These are phyloP conservation scores for Hydrophis major DNA, from an alignment of 2,797 vertebrate genomes.

Conservation along the genomic window DNA sequence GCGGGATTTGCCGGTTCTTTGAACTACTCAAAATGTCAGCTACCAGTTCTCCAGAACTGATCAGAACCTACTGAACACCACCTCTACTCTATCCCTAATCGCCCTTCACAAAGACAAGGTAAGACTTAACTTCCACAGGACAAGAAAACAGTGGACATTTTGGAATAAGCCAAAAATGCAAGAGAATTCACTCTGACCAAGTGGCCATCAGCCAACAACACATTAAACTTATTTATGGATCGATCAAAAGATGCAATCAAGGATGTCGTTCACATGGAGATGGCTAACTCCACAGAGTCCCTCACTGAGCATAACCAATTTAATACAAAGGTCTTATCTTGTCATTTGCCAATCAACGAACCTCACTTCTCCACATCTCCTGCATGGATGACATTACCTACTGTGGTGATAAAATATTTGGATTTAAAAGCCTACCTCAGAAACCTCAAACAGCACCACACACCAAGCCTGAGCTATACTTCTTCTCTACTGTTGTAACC, in stretches of 20 bases:
- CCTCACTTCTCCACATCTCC: background rate
- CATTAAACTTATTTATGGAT: background rate
- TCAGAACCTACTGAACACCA: too few relatives aligned
- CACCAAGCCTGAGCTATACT: background rate
- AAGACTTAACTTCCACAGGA: background rate
- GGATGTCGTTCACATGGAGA: background rate
- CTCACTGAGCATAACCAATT: background rate
- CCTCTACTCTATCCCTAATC: background rate
- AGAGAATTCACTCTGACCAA: background rate
- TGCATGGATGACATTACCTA: background rate
- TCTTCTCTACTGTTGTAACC: background rate
- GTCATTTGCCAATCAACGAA: background rate
- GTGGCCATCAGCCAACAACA: background rate
- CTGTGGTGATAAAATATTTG: background rate
- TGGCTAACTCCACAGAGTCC: background rate
- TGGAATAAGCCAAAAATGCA: background rate
- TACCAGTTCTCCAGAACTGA: too few relatives aligned
- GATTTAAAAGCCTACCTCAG: background rate
- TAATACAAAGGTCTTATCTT: background rate
- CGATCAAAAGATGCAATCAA: background rate
- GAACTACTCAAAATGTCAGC: too few relatives aligned
- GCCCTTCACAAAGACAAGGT: background rate
- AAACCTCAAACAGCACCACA: background rate
- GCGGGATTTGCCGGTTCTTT: too few relatives aligned
- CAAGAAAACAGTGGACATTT: background rate